Base-by-base conservation (phyloP, 2,113 vertebrate genomes). In the Acanthisitta chloris region DNA sequence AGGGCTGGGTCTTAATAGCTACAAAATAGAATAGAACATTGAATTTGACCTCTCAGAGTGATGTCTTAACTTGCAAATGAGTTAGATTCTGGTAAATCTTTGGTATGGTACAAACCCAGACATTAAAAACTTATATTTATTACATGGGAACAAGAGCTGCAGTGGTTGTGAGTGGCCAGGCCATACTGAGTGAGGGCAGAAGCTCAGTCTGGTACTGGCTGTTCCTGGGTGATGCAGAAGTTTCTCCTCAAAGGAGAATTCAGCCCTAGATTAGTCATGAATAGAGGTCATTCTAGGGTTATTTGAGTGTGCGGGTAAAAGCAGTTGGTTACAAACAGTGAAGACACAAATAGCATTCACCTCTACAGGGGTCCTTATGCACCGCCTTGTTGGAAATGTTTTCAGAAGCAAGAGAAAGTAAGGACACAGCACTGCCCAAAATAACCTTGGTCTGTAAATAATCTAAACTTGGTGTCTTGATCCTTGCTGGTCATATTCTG, bases 211-310 rank as follows among this genome's bases (percentile, higher is more conserved):
- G 86, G 45, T 80, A 61, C 65, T 91, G 55, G 73, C 73, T 66
- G 15, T 55, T 64, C 59, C 65, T 85, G 81, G 45, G 58, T 20
- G 9, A 26, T n/a, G 40, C 52, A 67, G 49, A 88, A 73, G 65
- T 92, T 93, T 83, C 51, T 90, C 14, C 38, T 90, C 67, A 77
- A 70, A 89, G 66, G 55, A 83, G 24, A 36, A 18, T 93, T 83
- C 72, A 90, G 64, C 43, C n/a, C 38, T 31, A 51, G 67, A 43
- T 83, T 81, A 57, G 55, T 86, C 92, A 71, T 69, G 82, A 96
- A 58, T 45, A 24, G 79, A 93, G 80, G 79, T 95, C 72, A 54
- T 74, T 90, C 71, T 59, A 70, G 67, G 76, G 87, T 88, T 97
- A 55, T 74, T 95, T 65, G 40, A 66, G 29, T 26, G 31, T 74